Percentiles rank a stretch among this genome's conserved stretches.
These are phyloP conservation scores for Lota lota DNA, from an alignment of 2,113 vertebrate species.

Conservation along the genomic window DNA sequence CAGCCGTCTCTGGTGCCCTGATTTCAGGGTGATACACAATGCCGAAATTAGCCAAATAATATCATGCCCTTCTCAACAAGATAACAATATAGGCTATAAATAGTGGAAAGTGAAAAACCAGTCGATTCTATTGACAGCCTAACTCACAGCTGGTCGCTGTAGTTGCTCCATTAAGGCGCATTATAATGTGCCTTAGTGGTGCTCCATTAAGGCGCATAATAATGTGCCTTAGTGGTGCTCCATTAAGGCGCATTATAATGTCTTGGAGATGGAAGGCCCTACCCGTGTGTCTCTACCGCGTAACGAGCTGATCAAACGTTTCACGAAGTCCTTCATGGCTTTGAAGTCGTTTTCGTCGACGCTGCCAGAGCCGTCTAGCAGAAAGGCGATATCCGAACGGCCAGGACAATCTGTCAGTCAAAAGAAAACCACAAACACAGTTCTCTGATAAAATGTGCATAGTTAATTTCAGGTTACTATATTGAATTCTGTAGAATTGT, in stretches of 20 bases:
- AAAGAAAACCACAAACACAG: no score
- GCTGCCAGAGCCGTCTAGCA: conserved; percentile 72
- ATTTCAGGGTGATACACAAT: neutral
- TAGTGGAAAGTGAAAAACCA: no score
- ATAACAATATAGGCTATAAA: neutral
- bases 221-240: no score
- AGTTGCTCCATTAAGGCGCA: no score
- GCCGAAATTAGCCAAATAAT: neutral
- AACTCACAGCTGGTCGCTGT: no score
- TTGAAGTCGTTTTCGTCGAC: fast-evolving
- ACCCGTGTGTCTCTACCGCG: conserved; percentile 35
- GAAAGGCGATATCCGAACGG: conserved; percentile 65
- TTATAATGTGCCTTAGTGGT: no score
- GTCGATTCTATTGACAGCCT: no score
- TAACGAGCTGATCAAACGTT: conserved; percentile 34
- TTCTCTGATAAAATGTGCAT: neutral
- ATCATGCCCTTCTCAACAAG: neutral
- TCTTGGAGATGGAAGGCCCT: no score
- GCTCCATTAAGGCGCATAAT: no score
- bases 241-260: no score
- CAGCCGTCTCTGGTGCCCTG: neutral
- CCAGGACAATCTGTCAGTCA: conserved; percentile 49
- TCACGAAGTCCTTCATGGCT: conserved; percentile 61
- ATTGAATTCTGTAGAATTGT: no score
- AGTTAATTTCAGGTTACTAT: no score